Evolutionary conservation across 2,888 invertebrate species (phyloP).

Genomic region (Isotomurus palustris): DNA sequence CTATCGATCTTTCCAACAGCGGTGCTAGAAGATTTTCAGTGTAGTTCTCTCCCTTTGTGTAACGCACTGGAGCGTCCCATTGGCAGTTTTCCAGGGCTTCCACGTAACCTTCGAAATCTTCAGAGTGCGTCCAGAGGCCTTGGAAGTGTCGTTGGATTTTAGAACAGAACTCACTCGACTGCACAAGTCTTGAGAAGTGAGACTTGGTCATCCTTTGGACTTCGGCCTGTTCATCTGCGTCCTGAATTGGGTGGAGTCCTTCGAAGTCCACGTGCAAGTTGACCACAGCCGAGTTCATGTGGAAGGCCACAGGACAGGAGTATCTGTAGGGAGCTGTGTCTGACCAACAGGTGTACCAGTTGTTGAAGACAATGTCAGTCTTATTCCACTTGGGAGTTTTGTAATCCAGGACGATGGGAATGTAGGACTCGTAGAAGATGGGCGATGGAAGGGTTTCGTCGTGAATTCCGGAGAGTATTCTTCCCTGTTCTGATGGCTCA

Average conservation of each 20-base stretch:
- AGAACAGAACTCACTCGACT: constrained; percentile 30
- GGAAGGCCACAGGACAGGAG: constrained; percentile 40
- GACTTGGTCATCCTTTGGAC: constrained; percentile 2
- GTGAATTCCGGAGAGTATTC: constrained; percentile 9
- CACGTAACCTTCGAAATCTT: constrained; percentile 27
- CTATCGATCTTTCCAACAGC: neutral
- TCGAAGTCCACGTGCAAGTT: constrained; percentile 43
- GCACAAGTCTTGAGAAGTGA: constrained; percentile 1
- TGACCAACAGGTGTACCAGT: constrained; percentile 35
- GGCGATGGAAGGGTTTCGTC: constrained; percentile 20
- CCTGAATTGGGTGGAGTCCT: constrained; percentile 30
- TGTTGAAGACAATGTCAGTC: constrained; percentile 37
- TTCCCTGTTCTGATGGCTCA: constrained; percentile 1
- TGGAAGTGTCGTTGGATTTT: constrained; percentile 38
- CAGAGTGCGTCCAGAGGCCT: constrained; percentile 14
- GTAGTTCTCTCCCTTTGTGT: neutral
- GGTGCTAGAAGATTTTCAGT: neutral
- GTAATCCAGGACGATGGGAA: constrained; percentile 32
- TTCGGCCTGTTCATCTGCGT: neutral
- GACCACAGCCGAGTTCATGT: constrained; percentile 40
- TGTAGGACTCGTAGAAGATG: constrained; percentile 31
- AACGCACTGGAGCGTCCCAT: neutral
- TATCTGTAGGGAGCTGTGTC: constrained; percentile 32
- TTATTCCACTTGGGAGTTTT: constrained; percentile 33
- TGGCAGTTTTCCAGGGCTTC: constrained; percentile 17